Conservation (phyloP, 2,888 invertebrate species). For the Alloscopus bannaensis region DNA sequence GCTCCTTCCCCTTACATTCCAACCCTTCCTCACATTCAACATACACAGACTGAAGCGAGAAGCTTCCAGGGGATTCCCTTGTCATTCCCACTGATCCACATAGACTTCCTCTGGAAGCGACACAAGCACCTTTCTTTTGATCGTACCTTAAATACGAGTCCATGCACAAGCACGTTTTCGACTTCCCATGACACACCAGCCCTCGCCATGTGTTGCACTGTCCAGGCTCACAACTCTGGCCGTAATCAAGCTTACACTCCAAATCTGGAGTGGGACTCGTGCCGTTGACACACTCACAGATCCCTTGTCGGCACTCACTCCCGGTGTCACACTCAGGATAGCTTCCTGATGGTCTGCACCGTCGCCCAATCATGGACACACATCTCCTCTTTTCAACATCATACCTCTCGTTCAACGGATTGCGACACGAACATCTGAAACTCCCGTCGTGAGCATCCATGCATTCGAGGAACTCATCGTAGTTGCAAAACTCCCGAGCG, state of each 20-base stretch:
- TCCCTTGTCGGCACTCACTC: slow-evolving; percentile 38
- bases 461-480: slow-evolving; percentile 62
- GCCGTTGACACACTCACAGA: slow-evolving; percentile 52
- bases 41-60: slow-evolving; percentile 24
- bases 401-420: slow-evolving; percentile 64
- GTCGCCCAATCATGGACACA: slow-evolving; percentile 45
- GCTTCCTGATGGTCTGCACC: slow-evolving; percentile 48
- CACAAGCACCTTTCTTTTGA: slow-evolving; percentile 47
- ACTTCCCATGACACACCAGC: slow-evolving; percentile 56
- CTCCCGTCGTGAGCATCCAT: slow-evolving; percentile 55
- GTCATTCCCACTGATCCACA: slow-evolving; percentile 44
- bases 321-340: slow-evolving; percentile 58
- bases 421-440: slow-evolving; percentile 64
- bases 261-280: slow-evolving; percentile 50
- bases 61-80: slow-evolving; percentile 12
- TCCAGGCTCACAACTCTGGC: slow-evolving; percentile 55
- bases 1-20: slow-evolving; percentile 20
- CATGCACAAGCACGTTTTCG: slow-evolving; percentile 61
- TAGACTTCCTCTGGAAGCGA: slow-evolving; percentile 31
- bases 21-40: slow-evolving; percentile 50
- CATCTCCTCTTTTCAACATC: slow-evolving; percentile 43
- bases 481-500: slow-evolving; percentile 58
- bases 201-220: slow-evolving; percentile 59
- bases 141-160: slow-evolving; percentile 62
- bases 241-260: slow-evolving; percentile 52